Evolutionary conservation across 1,140 invertebrate genomes (phyloP), one percentile per base, ranked within the genome.

Genomic region (Drosophila lacertosa): DNA sequence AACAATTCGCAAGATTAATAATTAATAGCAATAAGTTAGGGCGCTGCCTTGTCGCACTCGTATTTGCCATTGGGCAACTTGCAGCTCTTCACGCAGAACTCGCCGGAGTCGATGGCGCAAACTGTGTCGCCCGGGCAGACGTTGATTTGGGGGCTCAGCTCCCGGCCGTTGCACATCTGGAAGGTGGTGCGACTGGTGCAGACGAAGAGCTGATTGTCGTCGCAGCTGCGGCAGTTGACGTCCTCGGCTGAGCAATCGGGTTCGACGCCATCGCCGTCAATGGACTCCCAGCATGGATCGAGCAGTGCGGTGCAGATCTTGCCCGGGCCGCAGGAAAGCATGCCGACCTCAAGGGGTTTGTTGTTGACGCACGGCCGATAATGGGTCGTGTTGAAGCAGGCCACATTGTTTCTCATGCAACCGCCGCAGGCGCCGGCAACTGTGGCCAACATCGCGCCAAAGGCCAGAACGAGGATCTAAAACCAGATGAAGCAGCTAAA

Each of bases 181-280:
- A 83, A 90, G 3, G 84, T 89, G 35, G 74, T 89, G 47, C 74
- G 74, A 22, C 84, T 90, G 39, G 81, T 90, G 60, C 89, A 90
- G 42, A 81, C 68, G 15, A 90, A 90, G 3, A 80, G 4, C 0
- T 18, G 35, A 4, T 0, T 15, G 4, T 58, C 78, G 13, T 74
- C 45, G 45, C 89, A 90, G 11, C 4, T 11, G 0, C 45, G 20
- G 50, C 89, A 90, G 10, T 51, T 35, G 58, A 29, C 16, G 0
- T 53, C 9, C 0, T 2, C 9, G 0, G 10, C 4, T 0, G 32
- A 0, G 22, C 51, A 44, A 6, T 10, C 40, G 3, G 42, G n/a
- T 0, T 15, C 18, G 0, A 15, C 44, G 40, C 32, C 63, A 3
- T 10, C 9, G 4, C 15, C 63, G 1, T 48, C 20, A 2, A 15